Evolutionary conservation across 2,113 vertebrate species (phyloP).

Genomic region (Falcunculus frontatus): DNA sequence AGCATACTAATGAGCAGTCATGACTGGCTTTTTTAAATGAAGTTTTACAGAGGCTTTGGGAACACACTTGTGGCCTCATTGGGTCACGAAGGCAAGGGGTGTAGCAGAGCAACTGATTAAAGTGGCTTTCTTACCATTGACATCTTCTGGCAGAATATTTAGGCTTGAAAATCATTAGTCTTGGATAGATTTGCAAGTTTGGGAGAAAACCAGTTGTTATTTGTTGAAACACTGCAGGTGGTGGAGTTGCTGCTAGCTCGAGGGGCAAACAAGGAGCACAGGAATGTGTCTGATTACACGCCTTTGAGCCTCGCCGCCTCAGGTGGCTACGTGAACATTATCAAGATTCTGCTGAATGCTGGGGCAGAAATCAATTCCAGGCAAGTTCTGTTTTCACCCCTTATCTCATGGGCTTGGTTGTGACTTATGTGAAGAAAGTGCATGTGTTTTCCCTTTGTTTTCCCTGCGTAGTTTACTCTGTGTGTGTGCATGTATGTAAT

Average conservation of each 20-base stretch:
- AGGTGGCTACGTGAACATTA: slow-evolving; percentile 98
- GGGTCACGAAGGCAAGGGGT: neutral
- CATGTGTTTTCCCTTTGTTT: neutral
- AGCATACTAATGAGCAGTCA: neutral
- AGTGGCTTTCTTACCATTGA: rapidly evolving
- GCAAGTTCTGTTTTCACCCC: slow-evolving; percentile 66
- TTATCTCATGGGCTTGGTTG: neutral
- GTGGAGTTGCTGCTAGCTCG: slow-evolving; percentile 94
- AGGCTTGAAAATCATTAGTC: neutral
- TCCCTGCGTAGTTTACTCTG: rapidly evolving
- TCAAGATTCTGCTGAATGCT: slow-evolving; percentile 97
- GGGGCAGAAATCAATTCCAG: slow-evolving; percentile 99
- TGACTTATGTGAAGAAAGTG: neutral
- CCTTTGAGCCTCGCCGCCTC: slow-evolving; percentile 96
- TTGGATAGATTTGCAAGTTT: neutral
- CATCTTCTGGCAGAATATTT: neutral
- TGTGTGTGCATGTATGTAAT: rapidly evolving
- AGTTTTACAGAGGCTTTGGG: neutral
- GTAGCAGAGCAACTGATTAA: neutral
- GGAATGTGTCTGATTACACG: slow-evolving; percentile 98
- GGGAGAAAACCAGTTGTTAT: slow-evolving; percentile 4
- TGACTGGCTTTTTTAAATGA: neutral
- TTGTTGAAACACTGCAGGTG: slow-evolving; percentile 75
- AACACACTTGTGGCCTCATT: neutral
- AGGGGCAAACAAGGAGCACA: slow-evolving; percentile 97